A percentile compares a stretch with the other conserved stretches of the same genome.
These are phyloP conservation scores for Hystrix cristata DNA, from an alignment of 2,113 vertebrate species.

Conservation along the genomic window DNA sequence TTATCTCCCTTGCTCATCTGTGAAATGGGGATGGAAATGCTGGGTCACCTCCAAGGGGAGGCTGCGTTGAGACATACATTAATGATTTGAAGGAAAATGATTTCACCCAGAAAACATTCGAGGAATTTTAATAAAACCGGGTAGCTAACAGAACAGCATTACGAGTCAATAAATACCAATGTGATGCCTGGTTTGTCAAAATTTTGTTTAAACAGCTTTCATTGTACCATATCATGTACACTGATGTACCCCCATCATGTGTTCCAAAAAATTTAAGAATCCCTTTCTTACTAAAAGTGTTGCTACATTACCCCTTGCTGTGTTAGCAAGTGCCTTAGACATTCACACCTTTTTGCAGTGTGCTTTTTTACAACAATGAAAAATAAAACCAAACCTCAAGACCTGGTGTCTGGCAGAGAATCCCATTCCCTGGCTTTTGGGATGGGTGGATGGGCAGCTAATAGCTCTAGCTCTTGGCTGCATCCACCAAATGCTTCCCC, in stretches of 20 bases:
- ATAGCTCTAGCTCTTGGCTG: background rate
- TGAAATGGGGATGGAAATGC: constrained; percentile 63
- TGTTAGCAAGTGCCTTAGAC: background rate
- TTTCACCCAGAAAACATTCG: background rate
- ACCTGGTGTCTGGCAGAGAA: too few relatives aligned
- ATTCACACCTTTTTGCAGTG: background rate
- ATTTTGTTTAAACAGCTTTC: background rate
- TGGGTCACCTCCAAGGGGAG: background rate
- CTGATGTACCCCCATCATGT: background rate
- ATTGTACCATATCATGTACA: background rate
- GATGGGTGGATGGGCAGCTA: background rate
- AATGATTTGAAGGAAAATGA: constrained; percentile 45
- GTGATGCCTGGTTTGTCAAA: background rate
- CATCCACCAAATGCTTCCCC: background rate
- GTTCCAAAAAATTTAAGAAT: too few relatives aligned
- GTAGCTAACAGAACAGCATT: background rate
- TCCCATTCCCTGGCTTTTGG: accelerated
- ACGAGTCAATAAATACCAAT: background rate
- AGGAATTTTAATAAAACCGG: constrained; percentile 55
- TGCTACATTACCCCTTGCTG: background rate
- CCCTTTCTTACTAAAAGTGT: background rate
- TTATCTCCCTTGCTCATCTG: constrained; percentile 57
- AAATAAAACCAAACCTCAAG: background rate
- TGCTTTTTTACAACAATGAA: background rate
- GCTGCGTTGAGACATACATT: background rate